Evolutionary conservation across 2,113 vertebrate genomes (phyloP), one percentile per base, ranked within the genome.

Genomic region (Genyomyrus donnyi): DNA sequence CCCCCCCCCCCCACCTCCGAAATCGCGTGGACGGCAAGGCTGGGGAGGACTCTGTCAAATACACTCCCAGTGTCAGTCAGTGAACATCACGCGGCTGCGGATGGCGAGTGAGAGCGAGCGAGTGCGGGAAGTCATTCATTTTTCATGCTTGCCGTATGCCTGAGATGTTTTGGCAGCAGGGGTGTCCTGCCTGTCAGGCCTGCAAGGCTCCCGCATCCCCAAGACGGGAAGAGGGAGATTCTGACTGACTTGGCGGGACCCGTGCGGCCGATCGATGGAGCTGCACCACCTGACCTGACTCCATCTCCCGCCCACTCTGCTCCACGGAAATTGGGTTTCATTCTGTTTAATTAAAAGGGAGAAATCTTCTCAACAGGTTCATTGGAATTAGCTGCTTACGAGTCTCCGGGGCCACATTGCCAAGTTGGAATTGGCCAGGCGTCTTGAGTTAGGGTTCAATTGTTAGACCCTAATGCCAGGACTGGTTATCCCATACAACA

Each of bases 81-180:
- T 42, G 35, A 46, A 13, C 87, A 66, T 46, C 52, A 17, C 56
- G 53, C 56, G 4, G 56, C 62, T 1, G 62, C 10, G 39, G 35
- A 62, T 21, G 5, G 17, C 52, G 52, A 24, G 53, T 10, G 87
- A 35, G 52, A 52, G 87, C 5, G 2, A 58, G 10, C 0, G 35
- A 58, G 52, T 42, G 87, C 8, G 19, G 53, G 56, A 21, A 88
- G 53, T 88, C 87, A 88, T 88, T 88, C 53, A 88, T 88, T 88
- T 88, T 88, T 88, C 53, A 88, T 88, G 87, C 58, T 45, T 56
- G 7, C 87, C 3, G 56, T 45, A 10, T 88, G 53, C 58, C 56
- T 45, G 53, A 88, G 53, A 45, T 88, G 53, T 56, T 66, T 66
- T 24, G 56, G 56, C 53, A 88, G 56, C 31, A 10, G 39, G 27